Evolutionary conservation across 2,797 vertebrate genomes (phyloP).

Genomic region (Cynodonichthys magdalenae): DNA sequence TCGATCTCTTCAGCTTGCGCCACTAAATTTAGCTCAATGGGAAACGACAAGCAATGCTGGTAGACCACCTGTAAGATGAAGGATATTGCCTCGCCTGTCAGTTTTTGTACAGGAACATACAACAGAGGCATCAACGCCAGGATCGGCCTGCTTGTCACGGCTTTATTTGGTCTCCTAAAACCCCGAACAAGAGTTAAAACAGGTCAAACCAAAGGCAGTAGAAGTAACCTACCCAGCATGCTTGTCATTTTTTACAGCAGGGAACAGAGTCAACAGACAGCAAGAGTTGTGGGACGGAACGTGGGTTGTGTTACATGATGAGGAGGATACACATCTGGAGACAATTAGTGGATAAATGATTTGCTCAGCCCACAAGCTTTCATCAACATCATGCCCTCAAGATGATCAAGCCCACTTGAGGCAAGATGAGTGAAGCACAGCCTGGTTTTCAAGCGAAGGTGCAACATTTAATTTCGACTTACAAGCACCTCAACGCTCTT

Average conservation of each 20-base stretch:
- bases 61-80: conserved; percentile 37
- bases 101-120: conserved; percentile 28
- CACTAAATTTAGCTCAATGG: conserved; percentile 42
- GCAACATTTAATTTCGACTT: conserved; percentile 32
- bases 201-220: conserved; percentile 31
- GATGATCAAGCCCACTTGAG: conserved; percentile 24
- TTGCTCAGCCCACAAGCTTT: conserved; percentile 20
- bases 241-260: conserved; percentile 61
- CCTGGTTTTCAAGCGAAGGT: conserved; percentile 18
- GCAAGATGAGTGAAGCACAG: conserved; percentile 13
- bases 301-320: conserved; percentile 28
- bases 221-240: conserved; percentile 46
- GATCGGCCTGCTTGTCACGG: not conserved
- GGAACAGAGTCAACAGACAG: conserved; percentile 42
- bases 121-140: conserved; percentile 33
- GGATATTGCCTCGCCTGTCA: conserved; percentile 32
- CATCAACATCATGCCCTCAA: conserved; percentile 14
- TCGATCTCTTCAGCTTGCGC: conserved; percentile 50
- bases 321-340: conserved; percentile 50
- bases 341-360: conserved; percentile 47
- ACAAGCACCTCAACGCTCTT: conserved; percentile 24
- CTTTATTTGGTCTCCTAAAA: conserved; percentile 25
- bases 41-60: conserved; percentile 71
- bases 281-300: conserved; percentile 40
- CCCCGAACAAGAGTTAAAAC: conserved; percentile 18